Percentiles rank a stretch among this genome's conserved stretches.
These are phyloP conservation scores for Prunella himalayana DNA, from an alignment of 2,113 vertebrate species.

Conservation along the genomic window DNA sequence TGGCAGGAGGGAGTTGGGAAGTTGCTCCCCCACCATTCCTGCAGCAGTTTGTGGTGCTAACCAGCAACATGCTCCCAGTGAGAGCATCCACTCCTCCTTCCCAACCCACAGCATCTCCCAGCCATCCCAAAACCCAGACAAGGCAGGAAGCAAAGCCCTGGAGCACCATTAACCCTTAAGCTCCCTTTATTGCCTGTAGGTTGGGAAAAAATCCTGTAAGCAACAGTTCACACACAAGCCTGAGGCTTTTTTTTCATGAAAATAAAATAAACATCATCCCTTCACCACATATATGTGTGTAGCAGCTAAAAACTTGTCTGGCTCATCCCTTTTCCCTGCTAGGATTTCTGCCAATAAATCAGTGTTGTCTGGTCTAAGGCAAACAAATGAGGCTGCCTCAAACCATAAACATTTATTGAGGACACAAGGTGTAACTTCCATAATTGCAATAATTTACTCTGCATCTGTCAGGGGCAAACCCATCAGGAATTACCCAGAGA, in stretches of 20 bases:
- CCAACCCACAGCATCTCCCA: neutral
- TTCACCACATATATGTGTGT: neutral
- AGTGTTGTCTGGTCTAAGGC: neutral
- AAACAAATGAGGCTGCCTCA: constrained; percentile 26
- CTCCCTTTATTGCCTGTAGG: neutral
- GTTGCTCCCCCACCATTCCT: neutral
- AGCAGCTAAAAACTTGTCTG: neutral
- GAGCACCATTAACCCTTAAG: neutral
- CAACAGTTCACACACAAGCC: neutral
- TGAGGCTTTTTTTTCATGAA: neutral
- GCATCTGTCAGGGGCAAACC: neutral
- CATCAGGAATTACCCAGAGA: neutral
- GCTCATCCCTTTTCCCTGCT: neutral
- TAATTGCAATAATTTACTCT: neutral
- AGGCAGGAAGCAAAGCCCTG: neutral
- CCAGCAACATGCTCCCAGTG: neutral
- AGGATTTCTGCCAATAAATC: constrained; percentile 47
- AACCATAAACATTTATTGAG: constrained; percentile 7
- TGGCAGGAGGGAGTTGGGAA: neutral
- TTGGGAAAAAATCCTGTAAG: neutral
- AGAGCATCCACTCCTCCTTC: neutral
- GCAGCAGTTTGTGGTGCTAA: neutral
- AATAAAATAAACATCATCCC: neutral
- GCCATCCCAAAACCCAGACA: neutral
- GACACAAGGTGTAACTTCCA: neutral